phyloP scores from a whole-genome alignment of 35 echinoderm and acorn worm species.

The Anneissia japonica region DNA sequence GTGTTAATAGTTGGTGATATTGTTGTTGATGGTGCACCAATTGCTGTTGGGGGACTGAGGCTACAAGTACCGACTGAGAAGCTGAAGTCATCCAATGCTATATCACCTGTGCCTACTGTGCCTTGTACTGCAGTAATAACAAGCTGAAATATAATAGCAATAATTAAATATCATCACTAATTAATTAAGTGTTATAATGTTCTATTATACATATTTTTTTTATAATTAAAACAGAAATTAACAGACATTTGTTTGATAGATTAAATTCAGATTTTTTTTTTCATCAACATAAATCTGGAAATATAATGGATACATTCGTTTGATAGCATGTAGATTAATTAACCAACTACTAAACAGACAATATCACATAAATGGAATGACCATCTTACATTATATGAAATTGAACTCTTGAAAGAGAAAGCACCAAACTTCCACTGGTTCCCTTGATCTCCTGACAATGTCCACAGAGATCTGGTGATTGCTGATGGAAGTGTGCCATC shows the following conservation, averaged over 20 bases:
- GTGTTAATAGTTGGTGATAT: not conserved
- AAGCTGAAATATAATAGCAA: too few relatives aligned
- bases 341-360: too few relatives aligned
- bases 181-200: too few relatives aligned
- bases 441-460: conserved; percentile 8
- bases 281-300: too few relatives aligned
- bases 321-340: too few relatives aligned
- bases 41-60: not conserved
- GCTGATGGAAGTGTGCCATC: not conserved
- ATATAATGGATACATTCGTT: too few relatives aligned
- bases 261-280: too few relatives aligned
- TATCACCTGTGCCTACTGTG: conserved; percentile 11
- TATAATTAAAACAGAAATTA: too few relatives aligned
- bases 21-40: not conserved
- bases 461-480: not conserved
- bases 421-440: not conserved
- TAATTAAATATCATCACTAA: too few relatives aligned
- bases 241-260: too few relatives aligned
- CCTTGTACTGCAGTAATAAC: not conserved
- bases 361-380: too few relatives aligned
- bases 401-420: not conserved
- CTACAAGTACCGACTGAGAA: conserved; percentile 12
- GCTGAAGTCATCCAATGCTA: conserved; percentile 19
- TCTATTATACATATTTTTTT: too few relatives aligned
- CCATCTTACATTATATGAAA: not conserved